Base-by-base conservation (phyloP, 2,113 vertebrate species). In the Tretioscincus oriximinensis region DNA sequence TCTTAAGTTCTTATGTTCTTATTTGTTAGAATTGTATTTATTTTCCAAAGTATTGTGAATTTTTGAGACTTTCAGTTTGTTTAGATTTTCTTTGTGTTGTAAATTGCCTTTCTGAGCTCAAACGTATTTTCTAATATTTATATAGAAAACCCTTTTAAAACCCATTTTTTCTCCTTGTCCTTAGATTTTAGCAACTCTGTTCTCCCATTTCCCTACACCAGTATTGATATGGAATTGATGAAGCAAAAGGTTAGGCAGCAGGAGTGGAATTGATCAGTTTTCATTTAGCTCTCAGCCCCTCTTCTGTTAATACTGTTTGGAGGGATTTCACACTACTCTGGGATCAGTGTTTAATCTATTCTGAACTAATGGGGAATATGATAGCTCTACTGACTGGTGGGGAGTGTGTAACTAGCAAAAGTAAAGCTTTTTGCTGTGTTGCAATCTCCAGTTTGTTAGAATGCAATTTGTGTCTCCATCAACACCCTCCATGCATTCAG, bases 261-360 rank as follows among this genome's bases (percentile, higher is more conserved):
- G 75, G 83, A 83, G 49, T 80, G 74, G 81, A 81, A 75, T 73
- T 28, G 80, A 90, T 93, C 80, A 74, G 29, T 87, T 87, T 90
- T 88, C 54, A 16, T 85, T 90, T 86, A 81, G 47, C 64, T 77
- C 63, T 80, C 70, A 60, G 78, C 60, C 77, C 22, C 58, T 73
- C 80, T 84, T 87, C 31, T 66, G 29, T 51, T 70, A 21, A 51
- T 1, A 0, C 16, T 31, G 76, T 85, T 75, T 76, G 67, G 84
- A 86, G 73, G 73, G 41, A 66, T 85, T 88, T 89, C 67, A 12
- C 9, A 1, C 2, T 64, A 10, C 9, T 64, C 0, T 3, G 61
- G 71, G 76, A 70, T 75, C 64, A 47, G 54, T 68, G 71, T 69
- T 87, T 76, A 90, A 81, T 45, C 70, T 31, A 16, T 64, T 66